Conservation (phyloP, 2,888 invertebrate genomes). For the Parnassius mnemosyne region DNA sequence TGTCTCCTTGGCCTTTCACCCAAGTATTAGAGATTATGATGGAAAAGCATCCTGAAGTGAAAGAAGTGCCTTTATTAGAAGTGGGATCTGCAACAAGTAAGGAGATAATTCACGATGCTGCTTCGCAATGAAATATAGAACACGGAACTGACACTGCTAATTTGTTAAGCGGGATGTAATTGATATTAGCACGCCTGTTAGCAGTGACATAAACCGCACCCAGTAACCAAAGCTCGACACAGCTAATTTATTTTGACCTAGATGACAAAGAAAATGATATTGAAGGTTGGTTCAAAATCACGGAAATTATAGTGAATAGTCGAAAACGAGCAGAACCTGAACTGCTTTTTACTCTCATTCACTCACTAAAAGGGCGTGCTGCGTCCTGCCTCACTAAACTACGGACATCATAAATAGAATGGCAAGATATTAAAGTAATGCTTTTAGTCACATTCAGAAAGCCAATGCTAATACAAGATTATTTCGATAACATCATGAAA, state of each 20-base stretch:
- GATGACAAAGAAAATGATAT: conserved; percentile 30
- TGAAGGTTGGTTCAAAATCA: conserved; percentile 29
- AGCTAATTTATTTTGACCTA: conserved; percentile 29
- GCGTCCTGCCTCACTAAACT: conserved; percentile 31
- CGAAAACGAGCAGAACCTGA: not conserved
- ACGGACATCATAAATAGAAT: conserved; percentile 26
- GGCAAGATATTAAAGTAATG: conserved; percentile 23
- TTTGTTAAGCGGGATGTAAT: not conserved
- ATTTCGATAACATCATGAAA: conserved; percentile 33
- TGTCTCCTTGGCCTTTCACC: too few species aligned
- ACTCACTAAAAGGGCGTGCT: conserved; percentile 31
- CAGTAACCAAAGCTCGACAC: not conserved
- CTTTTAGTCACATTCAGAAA: conserved; percentile 30
- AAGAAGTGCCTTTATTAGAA: too few species aligned
- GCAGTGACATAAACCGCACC: not conserved
- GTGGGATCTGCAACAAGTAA: too few species aligned
- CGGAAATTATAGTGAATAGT: conserved; percentile 23
- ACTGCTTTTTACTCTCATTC: conserved; percentile 22
- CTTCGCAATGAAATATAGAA: too few species aligned
- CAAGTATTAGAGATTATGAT: too few species aligned
- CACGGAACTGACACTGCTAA: too few species aligned
- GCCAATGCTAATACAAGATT: conserved; percentile 32
- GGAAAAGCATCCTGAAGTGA: too few species aligned
- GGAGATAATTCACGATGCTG: too few species aligned
- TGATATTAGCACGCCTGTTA: not conserved